A percentile compares a stretch with the other conserved stretches of the same genome.
Conservation (phyloP, 2,797 vertebrate species). For the Columba guinea region DNA sequence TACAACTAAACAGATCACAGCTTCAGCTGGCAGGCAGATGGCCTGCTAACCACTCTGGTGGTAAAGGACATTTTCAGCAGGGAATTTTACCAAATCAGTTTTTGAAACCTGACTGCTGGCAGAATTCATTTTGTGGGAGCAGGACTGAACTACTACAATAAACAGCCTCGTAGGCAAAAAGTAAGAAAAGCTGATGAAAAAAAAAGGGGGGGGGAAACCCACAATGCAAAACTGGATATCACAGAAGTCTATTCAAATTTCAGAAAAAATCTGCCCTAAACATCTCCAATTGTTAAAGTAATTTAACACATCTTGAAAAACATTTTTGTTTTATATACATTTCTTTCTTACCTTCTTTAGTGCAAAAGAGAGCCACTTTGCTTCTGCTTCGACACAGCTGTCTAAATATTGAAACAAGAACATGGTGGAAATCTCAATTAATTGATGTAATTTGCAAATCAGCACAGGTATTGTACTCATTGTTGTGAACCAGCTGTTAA, state of each 20-base stretch:
- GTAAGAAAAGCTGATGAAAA: background rate
- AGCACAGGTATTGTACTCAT: background rate
- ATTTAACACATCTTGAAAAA: background rate
- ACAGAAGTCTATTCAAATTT: background rate
- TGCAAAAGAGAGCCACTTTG: constrained; percentile 86
- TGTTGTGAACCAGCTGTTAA: background rate
- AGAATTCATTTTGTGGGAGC: background rate
- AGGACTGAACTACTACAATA: background rate
- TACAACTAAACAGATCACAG: background rate
- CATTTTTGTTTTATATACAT: background rate
- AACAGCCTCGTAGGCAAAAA: background rate
- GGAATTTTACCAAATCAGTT: background rate
- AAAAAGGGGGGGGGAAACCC: background rate
- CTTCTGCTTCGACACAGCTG: constrained; percentile 85
- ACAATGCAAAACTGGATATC: background rate
- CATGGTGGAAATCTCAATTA: background rate
- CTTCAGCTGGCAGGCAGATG: background rate
- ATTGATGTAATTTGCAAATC: background rate
- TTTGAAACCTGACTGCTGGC: background rate
- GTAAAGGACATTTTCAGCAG: background rate
- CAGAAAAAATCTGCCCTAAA: background rate
- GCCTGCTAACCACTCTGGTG: background rate
- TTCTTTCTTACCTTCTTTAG: constrained; percentile 84
- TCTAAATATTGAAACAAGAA: constrained; percentile 73
- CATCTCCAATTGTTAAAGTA: background rate